Conservation (phyloP, 2,888 invertebrate species). For the Oscheius sp. region DNA sequence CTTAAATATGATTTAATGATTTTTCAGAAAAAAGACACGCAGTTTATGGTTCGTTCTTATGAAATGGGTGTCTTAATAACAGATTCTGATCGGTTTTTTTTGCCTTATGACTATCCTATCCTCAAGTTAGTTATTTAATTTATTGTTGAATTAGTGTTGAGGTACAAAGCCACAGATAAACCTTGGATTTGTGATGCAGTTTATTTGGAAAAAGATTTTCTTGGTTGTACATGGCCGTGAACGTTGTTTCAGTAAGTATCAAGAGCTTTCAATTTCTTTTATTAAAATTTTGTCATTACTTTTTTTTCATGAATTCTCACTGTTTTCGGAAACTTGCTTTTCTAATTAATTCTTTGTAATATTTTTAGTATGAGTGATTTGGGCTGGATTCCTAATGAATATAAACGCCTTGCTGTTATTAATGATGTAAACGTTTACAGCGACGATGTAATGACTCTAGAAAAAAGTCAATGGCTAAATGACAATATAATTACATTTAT, state of each 20-base stretch:
- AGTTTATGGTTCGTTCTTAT: constrained; percentile 53
- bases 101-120: constrained; percentile 64
- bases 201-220: constrained; percentile 24
- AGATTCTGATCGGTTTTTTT: constrained; percentile 38
- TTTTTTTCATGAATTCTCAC: not conserved
- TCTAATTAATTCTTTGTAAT: too few relatives aligned
- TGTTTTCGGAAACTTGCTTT: too few relatives aligned
- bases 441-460: constrained; percentile 34
- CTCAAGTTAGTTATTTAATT: constrained; percentile 37
- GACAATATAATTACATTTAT: constrained; percentile 52
- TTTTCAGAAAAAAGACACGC: constrained; percentile 37
- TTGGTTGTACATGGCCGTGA: constrained; percentile 35
- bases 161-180: constrained; percentile 31
- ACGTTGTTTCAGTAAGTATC: too few relatives aligned
- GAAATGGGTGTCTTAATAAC: constrained; percentile 64
- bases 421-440: constrained; percentile 24
- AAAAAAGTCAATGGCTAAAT: constrained; percentile 47
- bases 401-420: not conserved
- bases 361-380: constrained; percentile 4
- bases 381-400: not conserved
- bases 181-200: constrained; percentile 42
- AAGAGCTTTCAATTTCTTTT: too few relatives aligned
- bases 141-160: not conserved
- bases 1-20: not conserved
- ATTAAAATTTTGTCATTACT: not conserved